These are phyloP conservation scores for Amyelois transitella DNA, from an alignment of 1,140 invertebrate species.

Conservation along the genomic window DNA sequence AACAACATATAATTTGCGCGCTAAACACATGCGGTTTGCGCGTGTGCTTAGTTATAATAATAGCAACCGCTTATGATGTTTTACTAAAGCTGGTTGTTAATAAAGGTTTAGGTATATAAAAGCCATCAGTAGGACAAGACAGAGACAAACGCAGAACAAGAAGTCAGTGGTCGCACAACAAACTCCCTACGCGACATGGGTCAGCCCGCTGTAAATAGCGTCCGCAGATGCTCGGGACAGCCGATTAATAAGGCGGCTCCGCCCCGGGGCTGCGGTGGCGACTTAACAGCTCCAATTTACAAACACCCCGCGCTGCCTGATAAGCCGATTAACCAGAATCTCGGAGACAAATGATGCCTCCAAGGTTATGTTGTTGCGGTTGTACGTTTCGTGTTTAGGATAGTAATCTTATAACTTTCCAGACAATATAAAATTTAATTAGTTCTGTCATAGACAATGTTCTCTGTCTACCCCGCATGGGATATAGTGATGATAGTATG, in stretches of 20 bases:
- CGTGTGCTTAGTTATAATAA: background rate
- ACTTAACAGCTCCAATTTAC: slow-evolving; percentile 43
- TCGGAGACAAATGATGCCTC: slow-evolving; percentile 21
- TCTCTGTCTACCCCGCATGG: background rate
- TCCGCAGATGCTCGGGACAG: slow-evolving; percentile 62
- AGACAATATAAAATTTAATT: background rate
- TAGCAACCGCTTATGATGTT: background rate
- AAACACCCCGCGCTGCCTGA: slow-evolving; percentile 36
- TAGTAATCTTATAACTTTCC: slow-evolving; percentile 8
- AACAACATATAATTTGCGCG: background rate
- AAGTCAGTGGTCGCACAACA: slow-evolving; percentile 27
- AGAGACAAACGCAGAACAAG: slow-evolving; percentile 41
- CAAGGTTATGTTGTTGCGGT: background rate
- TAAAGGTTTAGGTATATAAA: slow-evolving; percentile 8
- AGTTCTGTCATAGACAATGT: background rate
- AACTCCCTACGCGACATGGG: slow-evolving; percentile 38
- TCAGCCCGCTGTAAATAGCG: slow-evolving; percentile 39
- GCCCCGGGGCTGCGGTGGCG: slow-evolving; percentile 33
- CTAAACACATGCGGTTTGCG: background rate
- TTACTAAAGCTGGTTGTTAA: slow-evolving; percentile 7
- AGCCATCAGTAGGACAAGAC: slow-evolving; percentile 14
- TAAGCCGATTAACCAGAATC: slow-evolving; percentile 44
- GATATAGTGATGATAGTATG: too few relatives aligned
- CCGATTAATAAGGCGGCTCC: slow-evolving; percentile 60
- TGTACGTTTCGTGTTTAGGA: background rate